Conservation (phyloP, 2,888 invertebrate genomes). For the Amorpha juglandis region DNA sequence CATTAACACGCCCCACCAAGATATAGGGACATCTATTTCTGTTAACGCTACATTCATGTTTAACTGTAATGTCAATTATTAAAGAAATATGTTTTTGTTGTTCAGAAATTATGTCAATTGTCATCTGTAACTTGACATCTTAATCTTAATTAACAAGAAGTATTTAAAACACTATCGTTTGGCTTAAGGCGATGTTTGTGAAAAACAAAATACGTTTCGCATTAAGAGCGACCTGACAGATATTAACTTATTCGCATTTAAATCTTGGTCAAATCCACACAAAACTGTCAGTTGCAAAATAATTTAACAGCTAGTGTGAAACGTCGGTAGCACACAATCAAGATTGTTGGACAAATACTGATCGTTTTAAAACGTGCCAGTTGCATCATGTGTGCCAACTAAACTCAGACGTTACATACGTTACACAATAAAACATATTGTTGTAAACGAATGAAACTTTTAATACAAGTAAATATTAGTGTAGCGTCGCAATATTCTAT, state of each 20-base stretch:
- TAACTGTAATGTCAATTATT: conserved; percentile 22
- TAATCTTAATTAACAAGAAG: background rate
- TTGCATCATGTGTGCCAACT: conserved; percentile 48
- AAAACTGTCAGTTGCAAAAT: conserved; percentile 37
- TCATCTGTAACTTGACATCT: background rate
- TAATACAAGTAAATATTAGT: conserved; percentile 15
- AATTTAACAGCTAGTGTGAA: conserved; percentile 40
- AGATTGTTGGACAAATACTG: conserved; percentile 48
- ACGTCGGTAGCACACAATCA: conserved; percentile 38
- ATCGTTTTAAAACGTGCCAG: conserved; percentile 43
- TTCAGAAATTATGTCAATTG: background rate
- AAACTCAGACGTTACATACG: conserved; percentile 36
- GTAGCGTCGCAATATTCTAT: conserved; percentile 3
- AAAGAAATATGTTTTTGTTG: background rate
- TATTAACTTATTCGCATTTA: background rate
- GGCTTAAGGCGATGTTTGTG: background rate
- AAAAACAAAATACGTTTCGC: background rate
- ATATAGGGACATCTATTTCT: conserved; percentile 61
- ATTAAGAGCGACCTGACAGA: background rate
- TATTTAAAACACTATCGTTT: background rate
- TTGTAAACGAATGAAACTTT: conserved; percentile 22
- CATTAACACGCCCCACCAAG: conserved; percentile 54
- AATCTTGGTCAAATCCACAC: conserved; percentile 13
- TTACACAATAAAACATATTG: conserved; percentile 38
- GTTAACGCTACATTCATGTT: conserved; percentile 45